Conservation (phyloP, 2,888 invertebrate genomes). For the Netelia inedita region DNA sequence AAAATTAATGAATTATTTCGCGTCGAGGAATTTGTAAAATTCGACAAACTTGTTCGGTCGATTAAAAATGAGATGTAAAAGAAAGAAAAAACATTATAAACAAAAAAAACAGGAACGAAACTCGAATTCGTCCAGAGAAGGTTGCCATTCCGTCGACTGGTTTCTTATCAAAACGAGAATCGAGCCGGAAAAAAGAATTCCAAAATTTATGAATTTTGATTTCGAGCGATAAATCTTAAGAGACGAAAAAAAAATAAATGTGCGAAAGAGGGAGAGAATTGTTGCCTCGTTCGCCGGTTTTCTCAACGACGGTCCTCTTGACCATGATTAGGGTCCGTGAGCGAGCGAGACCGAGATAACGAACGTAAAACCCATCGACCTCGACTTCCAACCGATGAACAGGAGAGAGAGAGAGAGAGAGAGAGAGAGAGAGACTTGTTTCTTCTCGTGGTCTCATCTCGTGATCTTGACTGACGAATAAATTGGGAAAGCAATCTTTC, state of each 20-base stretch:
- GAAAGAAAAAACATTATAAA: no score
- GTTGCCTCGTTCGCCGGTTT: background rate
- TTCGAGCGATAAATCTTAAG: background rate
- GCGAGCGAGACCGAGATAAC: background rate
- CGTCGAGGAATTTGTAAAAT: no score
- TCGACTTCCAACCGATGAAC: background rate
- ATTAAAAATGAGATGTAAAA: no score
- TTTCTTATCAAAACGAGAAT: no score
- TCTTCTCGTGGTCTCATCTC: constrained; percentile 24
- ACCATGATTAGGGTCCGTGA: constrained; percentile 4
- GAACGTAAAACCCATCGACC: background rate
- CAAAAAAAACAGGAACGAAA: no score
- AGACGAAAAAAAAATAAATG: background rate
- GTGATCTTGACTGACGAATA: constrained; percentile 67
- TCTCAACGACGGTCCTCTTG: background rate
- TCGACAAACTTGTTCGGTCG: no score
- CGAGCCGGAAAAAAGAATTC: no score
- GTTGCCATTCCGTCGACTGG: no score
- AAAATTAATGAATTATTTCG: no score
- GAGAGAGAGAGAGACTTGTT: background rate
- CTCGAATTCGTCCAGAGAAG: no score
- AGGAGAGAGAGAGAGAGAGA: background rate
- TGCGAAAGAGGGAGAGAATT: background rate
- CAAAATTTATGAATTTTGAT: no score
- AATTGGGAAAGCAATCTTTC: constrained; percentile 69